Percentiles rank a stretch among this genome's conserved stretches.
phyloP scores from a whole-genome alignment of 2,113 vertebrate genomes.

The Myrmecophaga tridactyla region DNA sequence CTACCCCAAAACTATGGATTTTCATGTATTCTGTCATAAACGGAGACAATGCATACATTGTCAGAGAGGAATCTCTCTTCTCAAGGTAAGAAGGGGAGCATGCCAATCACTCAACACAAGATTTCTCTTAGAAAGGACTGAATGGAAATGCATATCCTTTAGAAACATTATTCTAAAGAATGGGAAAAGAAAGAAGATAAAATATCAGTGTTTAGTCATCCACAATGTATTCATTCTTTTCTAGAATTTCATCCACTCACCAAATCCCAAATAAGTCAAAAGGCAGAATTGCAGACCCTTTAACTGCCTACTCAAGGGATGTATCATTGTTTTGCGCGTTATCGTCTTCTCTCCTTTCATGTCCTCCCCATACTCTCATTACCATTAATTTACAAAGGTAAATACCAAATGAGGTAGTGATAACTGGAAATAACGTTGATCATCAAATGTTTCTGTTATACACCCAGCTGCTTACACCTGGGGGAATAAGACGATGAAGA shows the following conservation, averaged over 20 bases:
- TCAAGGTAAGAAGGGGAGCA: background rate
- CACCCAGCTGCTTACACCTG: background rate
- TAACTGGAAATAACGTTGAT: background rate
- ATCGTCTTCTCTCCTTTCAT: background rate
- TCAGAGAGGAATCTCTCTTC: background rate
- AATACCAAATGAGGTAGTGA: background rate
- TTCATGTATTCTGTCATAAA: background rate
- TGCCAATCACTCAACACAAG: conserved; percentile 40
- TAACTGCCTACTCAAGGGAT: background rate
- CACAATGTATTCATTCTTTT: conserved; percentile 60
- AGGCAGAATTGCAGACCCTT: background rate
- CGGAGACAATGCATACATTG: background rate
- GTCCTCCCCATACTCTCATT: background rate
- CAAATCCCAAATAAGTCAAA: conserved; percentile 60
- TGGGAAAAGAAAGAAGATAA: background rate
- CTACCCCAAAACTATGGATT: background rate
- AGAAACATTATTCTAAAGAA: conserved; percentile 25
- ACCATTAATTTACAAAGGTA: background rate
- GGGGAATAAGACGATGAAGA: background rate
- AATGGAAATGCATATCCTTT: conserved; percentile 1
- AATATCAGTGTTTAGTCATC: conserved; percentile 58
- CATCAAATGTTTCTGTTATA: background rate
- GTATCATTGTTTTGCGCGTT: background rate
- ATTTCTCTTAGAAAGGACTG: conserved; percentile 22
- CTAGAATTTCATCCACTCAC: conserved; percentile 72